Conservation (phyloP, 2,113 vertebrate genomes). For the Manacus vitellinus region DNA sequence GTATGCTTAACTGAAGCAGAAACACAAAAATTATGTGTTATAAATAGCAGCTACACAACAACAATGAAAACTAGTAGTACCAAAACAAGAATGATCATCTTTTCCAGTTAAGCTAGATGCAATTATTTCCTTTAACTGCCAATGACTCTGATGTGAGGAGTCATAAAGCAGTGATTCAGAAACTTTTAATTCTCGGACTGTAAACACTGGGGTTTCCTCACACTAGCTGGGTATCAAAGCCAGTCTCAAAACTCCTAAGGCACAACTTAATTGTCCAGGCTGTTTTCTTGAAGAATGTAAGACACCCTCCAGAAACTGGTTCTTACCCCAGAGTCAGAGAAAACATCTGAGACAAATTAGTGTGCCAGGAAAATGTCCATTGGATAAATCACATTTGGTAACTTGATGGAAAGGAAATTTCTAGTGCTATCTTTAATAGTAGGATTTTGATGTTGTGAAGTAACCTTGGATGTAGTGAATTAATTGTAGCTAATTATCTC, state of each 20-base stretch:
- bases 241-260: neutral
- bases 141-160: neutral
- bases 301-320: neutral
- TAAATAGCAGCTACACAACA: neutral
- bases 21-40: neutral
- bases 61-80: neutral
- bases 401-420: neutral
- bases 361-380: neutral
- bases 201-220: neutral
- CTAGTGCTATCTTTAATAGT: neutral
- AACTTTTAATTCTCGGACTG: neutral
- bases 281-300: neutral
- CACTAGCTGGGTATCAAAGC: neutral
- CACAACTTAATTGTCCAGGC: neutral
- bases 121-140: neutral
- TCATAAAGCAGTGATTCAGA: neutral
- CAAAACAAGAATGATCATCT: neutral
- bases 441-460: neutral
- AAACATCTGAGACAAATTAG: neutral
- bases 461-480: neutral
- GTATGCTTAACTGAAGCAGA: fast-evolving
- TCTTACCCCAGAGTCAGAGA: neutral
- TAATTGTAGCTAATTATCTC: neutral
- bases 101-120: neutral
- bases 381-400: neutral